These are phyloP conservation scores for Chaetops frenatus DNA, from an alignment of 2,113 vertebrate genomes.

Conservation along the genomic window DNA sequence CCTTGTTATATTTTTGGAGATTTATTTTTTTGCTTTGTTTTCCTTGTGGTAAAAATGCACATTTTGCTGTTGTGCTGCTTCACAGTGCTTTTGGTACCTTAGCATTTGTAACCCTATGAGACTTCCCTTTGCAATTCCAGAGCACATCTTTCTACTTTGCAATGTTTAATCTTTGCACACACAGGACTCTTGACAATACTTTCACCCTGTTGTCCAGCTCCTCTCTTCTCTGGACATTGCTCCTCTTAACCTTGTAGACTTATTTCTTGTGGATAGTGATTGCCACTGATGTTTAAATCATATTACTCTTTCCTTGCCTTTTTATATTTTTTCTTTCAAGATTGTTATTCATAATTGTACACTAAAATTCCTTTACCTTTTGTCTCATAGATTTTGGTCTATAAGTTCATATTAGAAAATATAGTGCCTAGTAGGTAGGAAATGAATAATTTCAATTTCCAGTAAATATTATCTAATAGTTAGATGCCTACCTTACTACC, in stretches of 20 bases:
- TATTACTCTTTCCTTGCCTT: not conserved
- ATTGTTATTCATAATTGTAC: not conserved
- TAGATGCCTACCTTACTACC: not conserved
- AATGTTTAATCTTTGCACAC: not conserved
- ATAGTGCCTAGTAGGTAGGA: not conserved
- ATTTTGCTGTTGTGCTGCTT: not conserved
- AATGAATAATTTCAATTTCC: not conserved
- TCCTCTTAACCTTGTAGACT: not conserved
- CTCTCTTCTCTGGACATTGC: not conserved
- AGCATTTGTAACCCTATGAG: not conserved
- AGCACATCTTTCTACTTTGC: not conserved
- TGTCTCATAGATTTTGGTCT: not conserved
- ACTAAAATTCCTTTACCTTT: not conserved
- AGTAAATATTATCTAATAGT: not conserved
- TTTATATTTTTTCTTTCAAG: not conserved
- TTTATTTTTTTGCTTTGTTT: not conserved
- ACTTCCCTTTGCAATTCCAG: not conserved
- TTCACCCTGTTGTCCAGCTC: not conserved
- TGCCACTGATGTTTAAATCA: not conserved
- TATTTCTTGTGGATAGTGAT: not conserved
- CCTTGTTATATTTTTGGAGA: accelerated
- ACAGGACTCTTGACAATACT: not conserved
- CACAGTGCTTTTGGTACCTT: not conserved
- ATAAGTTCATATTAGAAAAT: not conserved
- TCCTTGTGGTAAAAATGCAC: not conserved